A percentile compares a stretch with the other conserved stretches of the same genome.
Conservation (phyloP, 2,797 vertebrate genomes). For the Echeneis naucrates region DNA sequence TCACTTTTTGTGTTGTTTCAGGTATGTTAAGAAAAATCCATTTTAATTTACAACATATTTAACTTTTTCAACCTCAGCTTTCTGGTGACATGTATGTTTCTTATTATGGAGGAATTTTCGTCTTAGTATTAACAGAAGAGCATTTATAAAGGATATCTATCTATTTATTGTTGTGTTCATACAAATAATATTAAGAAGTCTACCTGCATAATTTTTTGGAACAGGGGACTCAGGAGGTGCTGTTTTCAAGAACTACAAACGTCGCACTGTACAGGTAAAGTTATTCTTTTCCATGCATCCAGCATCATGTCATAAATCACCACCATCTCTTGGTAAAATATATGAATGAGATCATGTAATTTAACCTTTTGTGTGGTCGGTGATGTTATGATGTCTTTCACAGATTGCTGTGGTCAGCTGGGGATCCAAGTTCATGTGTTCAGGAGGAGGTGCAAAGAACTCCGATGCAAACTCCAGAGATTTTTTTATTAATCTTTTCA, state of each 20-base stretch:
- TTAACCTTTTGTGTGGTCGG: neutral
- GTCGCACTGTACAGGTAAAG: slow-evolving; percentile 75
- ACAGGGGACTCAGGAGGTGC: slow-evolving; percentile 80
- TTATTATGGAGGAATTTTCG: too few relatives aligned
- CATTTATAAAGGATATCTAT: too few relatives aligned
- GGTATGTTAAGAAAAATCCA: neutral
- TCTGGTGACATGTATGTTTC: neutral
- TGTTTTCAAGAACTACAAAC: slow-evolving; percentile 67
- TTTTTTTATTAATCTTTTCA: slow-evolving; percentile 79
- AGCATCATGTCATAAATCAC: neutral
- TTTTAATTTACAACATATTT: neutral
- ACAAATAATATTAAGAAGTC: too few relatives aligned
- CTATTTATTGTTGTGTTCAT: too few relatives aligned
- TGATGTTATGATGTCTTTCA: neutral
- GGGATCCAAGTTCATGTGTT: slow-evolving; percentile 58
- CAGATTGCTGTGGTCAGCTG: slow-evolving; percentile 79
- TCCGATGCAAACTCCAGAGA: slow-evolving; percentile 68
- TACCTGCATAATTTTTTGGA: neutral
- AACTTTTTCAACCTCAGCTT: neutral
- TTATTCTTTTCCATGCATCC: neutral
- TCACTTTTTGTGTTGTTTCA: neutral
- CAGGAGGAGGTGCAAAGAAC: fast-evolving
- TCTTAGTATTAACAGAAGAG: too few relatives aligned
- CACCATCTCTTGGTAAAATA: neutral
- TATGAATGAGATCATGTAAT: neutral